Conservation (phyloP, 2,113 vertebrate genomes). For the Rhea pennata region DNA sequence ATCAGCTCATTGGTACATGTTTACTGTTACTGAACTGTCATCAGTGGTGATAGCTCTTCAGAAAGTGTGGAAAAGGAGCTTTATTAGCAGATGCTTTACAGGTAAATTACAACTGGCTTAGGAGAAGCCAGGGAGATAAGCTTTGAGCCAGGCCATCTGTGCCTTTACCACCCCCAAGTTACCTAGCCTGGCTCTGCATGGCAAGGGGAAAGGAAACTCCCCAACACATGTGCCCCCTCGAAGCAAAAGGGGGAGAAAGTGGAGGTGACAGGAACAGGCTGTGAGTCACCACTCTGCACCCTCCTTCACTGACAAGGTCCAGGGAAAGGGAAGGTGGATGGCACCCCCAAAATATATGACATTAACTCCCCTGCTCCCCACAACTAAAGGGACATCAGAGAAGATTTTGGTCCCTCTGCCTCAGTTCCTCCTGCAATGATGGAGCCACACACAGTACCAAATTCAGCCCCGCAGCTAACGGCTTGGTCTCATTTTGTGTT, state of each 20-base stretch:
- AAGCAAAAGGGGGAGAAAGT: background rate
- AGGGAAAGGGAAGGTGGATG: background rate
- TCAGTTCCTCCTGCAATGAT: fast-evolving
- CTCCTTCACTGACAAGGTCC: background rate
- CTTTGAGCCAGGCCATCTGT: background rate
- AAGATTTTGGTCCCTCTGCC: fast-evolving
- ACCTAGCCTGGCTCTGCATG: fast-evolving
- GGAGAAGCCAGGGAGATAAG: background rate
- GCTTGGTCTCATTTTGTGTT: background rate
- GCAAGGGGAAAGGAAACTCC: background rate
- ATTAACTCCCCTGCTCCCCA: background rate
- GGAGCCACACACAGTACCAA: background rate
- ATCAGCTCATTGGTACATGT: background rate
- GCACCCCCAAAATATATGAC: background rate
- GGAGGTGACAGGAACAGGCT: background rate
- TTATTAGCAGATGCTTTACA: background rate
- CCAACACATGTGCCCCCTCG: background rate
- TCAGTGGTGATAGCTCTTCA: background rate
- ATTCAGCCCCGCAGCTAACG: background rate
- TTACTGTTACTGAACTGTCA: background rate
- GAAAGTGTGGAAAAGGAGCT: background rate
- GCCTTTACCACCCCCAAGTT: background rate
- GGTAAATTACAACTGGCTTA: background rate
- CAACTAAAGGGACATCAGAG: background rate
- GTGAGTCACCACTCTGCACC: background rate